Base-by-base conservation (phyloP, 2,113 vertebrate genomes). In the Solea solea region DNA sequence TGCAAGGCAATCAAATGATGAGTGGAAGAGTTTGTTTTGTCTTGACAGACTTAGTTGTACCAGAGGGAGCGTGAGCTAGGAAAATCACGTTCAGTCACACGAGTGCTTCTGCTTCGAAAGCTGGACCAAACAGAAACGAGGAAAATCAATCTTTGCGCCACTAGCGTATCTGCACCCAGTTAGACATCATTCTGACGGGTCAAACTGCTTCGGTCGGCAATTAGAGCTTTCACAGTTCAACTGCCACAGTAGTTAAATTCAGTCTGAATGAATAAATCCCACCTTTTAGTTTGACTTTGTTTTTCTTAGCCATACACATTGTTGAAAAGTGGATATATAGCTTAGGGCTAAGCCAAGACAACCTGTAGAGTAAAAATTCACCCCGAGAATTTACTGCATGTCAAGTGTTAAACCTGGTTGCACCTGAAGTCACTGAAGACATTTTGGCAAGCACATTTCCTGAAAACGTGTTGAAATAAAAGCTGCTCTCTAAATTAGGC, bases 361-460 rank as follows among this genome's bases (percentile, higher is more conserved):
- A 64, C 54, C 50, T 68, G 44, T 59, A 48, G 63, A 78, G 46
- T 64, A 45, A 28, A 49, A 64, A 75, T 80, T 80, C 25, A 39
- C 44, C 54, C 41, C 1, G 5, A 68, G 62, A 73, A 56, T 28
- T 65, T 80, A 58, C 50, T 49, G 3, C 34, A 62, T 69, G 41
- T 82, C 41, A 34, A 77, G 44, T 46, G 53, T 66, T 83, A 50
- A 77, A 79, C 72, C 39, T 58, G 27, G 13, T 46, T 50, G 34
- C 52, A 55, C 16, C 51, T 53, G 21, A 74, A 68, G 58, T 69
- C 52, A 21, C 51, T 53, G 67, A 82, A 88, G 79, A 48, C 54
- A 66, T 77, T 87, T 59, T 81, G 86, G 85, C 84, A 83, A 69
- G 57, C 66, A 59, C 62, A 53, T 88, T 90, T 86, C 53, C 73